A percentile compares a stretch with the other conserved stretches of the same genome.
phyloP scores from a whole-genome alignment of 1,140 invertebrate species.

The Leptonema lineaticorne region DNA sequence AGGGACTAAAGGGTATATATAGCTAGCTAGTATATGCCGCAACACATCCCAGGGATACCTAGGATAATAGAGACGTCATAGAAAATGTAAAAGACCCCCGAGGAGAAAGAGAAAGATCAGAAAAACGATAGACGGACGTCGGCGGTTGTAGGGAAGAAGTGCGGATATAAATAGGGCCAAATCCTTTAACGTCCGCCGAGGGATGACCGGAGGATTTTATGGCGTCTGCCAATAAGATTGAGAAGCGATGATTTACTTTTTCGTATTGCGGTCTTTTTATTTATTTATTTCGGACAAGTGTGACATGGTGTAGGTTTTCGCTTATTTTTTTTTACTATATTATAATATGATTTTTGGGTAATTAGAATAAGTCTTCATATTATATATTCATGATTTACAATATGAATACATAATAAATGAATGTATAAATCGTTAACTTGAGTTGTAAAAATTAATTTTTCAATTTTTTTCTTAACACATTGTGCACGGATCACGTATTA shows the following conservation, averaged over 20 bases:
- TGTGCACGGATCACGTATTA: no score
- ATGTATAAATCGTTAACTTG: no score
- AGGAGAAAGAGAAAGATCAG: conserved; percentile 6
- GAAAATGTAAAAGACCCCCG: conserved; percentile 12
- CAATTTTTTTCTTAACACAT: no score
- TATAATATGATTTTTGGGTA: no score
- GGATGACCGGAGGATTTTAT: conserved; percentile 12
- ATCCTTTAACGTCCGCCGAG: conserved; percentile 17
- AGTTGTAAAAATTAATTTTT: no score
- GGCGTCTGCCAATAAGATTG: conserved; percentile 15
- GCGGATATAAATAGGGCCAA: conserved; percentile 15
- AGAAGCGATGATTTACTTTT: conserved; percentile 18
- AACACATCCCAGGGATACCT: not conserved
- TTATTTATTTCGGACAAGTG: not conserved
- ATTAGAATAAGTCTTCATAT: no score
- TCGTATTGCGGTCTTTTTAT: conserved; percentile 1
- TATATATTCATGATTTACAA: no score
- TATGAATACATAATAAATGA: no score
- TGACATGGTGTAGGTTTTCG: no score
- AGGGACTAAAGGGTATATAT: not conserved
- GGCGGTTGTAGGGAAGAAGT: conserved; percentile 2
- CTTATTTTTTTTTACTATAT: no score
- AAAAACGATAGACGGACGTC: conserved; percentile 4
- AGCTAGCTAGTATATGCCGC: not conserved
- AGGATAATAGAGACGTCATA: conserved; percentile 15